A percentile compares a stretch with the other conserved stretches of the same genome.
Evolutionary conservation across 2,797 vertebrate genomes (phyloP).

Genomic region (Rhinogobio ventralis): DNA sequence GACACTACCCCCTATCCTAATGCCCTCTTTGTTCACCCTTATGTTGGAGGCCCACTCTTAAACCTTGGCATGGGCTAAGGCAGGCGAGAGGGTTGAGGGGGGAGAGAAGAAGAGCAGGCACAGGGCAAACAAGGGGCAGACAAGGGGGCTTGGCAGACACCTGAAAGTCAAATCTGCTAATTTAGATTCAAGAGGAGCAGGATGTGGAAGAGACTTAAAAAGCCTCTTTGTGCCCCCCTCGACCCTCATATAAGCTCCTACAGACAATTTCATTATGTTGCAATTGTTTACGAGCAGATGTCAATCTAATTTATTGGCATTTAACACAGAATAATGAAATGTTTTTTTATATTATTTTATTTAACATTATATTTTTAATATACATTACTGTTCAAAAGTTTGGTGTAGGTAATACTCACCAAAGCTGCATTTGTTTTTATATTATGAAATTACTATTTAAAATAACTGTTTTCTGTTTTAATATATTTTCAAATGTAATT

Average conservation of each 20-base stretch:
- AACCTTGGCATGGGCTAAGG: constrained; percentile 45
- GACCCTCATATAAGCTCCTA: constrained; percentile 9
- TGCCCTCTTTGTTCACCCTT: constrained; percentile 71
- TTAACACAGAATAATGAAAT: background rate
- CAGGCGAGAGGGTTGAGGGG: constrained; percentile 46
- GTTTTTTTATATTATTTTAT: background rate
- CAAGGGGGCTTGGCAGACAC: constrained; percentile 80
- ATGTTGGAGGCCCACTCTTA: constrained; percentile 62
- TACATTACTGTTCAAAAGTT: background rate
- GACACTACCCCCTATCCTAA: constrained; percentile 70
- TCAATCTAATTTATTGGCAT: constrained; percentile 1
- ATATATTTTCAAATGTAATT: background rate
- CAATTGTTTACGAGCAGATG: constrained; percentile 32
- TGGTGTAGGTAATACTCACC: no score
- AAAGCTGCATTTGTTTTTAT: no score
- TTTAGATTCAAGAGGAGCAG: constrained; percentile 79
- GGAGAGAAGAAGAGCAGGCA: constrained; percentile 71
- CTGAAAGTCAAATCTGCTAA: constrained; percentile 83
- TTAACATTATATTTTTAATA: background rate
- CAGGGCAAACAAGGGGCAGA: constrained; percentile 65
- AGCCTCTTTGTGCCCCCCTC: constrained; percentile 36
- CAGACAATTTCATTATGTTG: constrained; percentile 36
- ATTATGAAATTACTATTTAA: no score
- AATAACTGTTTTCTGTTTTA: background rate
- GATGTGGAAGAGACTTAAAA: constrained; percentile 45